Base-by-base conservation (phyloP, 2,797 vertebrate species). In the Galaxias olidus region DNA sequence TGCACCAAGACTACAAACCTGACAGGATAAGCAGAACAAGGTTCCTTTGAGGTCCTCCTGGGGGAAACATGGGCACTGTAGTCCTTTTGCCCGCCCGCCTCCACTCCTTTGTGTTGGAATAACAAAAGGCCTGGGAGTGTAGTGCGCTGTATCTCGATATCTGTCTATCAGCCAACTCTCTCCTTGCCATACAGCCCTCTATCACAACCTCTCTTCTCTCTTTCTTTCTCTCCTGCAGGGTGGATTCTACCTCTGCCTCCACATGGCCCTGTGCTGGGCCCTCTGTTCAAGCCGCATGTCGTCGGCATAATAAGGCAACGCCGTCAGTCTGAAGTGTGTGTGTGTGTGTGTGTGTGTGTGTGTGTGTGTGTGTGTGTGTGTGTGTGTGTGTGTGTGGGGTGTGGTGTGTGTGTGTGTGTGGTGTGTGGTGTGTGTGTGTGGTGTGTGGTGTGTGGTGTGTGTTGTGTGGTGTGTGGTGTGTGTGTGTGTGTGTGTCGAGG, bases 21-120 rank as follows among this genome's bases (percentile, higher is more conserved):
- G 64, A 75, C 73, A 77, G 70, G 60, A 85, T 79, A 76, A 87
- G 79, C 54, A 69, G 81, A 83, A 76, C 77, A 72, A 76, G 80
- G 75, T 63, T 79, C 79, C 80, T 86, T 87, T 85, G 78, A 88
- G 84, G 78, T 68, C 69, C 82, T 81, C 83, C 85, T 63, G 40
- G 57, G 68, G 87, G 48, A 83, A 71, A 83, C 74, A 79, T 65
- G 68, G 74, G 84, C 78, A 86, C 71, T 81, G 83, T 79, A 80
- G 82, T 81, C 30, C 30, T 30, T 83, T 84, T 84, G 86, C 86
- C 84, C 71, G 77, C 77, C 66, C 57, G 76, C 79, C 85, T 85
- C 87, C 87, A 82, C 87, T 84, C 74, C 71, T 63, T 45, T 66
- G 72, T 74, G 61, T 44, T 48, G 66, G 62, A 81, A 85, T 84